Conservation (phyloP, 2,888 invertebrate genomes). For the Chironomus tentans region DNA sequence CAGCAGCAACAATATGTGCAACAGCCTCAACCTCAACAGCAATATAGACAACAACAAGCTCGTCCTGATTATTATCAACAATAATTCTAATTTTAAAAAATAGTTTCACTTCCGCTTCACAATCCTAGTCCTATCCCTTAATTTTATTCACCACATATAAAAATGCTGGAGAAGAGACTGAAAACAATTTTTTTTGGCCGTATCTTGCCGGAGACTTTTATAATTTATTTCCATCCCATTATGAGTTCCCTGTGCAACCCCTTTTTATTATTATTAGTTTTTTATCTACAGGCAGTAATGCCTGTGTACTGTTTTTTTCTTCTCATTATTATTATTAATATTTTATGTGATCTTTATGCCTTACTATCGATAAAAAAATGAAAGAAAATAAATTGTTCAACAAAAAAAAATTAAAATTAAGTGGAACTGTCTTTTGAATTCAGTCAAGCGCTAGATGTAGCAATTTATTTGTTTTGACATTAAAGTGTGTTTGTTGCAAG, state of each 20-base stretch:
- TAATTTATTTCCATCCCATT: neutral
- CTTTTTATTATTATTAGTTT: neutral
- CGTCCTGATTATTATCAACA: slow-evolving; percentile 21
- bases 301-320: too few species aligned
- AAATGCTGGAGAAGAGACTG: neutral
- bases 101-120: neutral
- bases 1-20: slow-evolving; percentile 34
- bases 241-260: neutral
- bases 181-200: neutral
- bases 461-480: too few species aligned
- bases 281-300: neutral
- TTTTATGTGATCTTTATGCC: neutral
- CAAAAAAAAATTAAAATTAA: neutral
- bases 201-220: neutral
- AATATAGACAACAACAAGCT: neutral
- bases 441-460: too few species aligned
- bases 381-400: neutral
- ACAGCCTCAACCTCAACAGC: slow-evolving; percentile 29
- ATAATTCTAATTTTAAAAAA: neutral
- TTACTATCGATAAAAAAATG: neutral
- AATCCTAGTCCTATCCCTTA: neutral
- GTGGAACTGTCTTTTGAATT: neutral
- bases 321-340: neutral
- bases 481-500: too few species aligned
- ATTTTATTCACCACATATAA: neutral